Evolutionary conservation across 2,888 invertebrate genomes (phyloP), one percentile per base, ranked within the genome.

Genomic region (Diachrysia chrysitis): DNA sequence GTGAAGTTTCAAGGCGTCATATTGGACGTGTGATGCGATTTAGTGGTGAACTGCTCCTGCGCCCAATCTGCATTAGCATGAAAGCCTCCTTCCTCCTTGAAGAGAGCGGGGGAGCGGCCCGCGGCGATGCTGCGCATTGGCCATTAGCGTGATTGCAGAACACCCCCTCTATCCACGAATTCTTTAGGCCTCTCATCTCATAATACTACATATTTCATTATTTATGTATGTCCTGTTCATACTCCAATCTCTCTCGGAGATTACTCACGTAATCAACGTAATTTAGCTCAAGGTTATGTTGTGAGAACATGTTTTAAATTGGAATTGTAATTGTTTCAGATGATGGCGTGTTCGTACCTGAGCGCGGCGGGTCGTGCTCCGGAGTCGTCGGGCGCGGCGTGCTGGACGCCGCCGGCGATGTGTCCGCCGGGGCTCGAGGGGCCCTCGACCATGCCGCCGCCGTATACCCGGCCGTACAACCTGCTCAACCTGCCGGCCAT

Each of bases 111-210:
- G 74, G 54, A 57, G 64, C 54, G 63, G 78, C 78, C 83, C 74
- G 83, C 79, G 84, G 84, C 76, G 68, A 82, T 82, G 86, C 89
- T 91, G 94, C 93, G 95, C 94, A 95, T 94, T 95, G 94, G 93
- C 95, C 95, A 95, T 95, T 95, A 95, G 94, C 94, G 92, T 95
- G 95, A 95, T 95, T 95, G 95, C 92, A 93, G 92, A 86, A 89
- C 81, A 80, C 82, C 83, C 90, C 87, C 89, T 87, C 89, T 90
- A 80, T 90, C 91, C 90, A 90, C 92, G 90, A 92, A 93, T 94
- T 94, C 94, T 94, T 94, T 92, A 93, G 93, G 90, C 93, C 91
- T 91, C 93, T 92, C 93, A 92, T 93, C 94, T 93, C 93, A 92
- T 94, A 93, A 94, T 94, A 93, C 91, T 92, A 93, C 93, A 94